These are phyloP conservation scores for Montipora capricornis DNA, from an alignment of 64 coral and sea anemone genomes.

Conservation along the genomic window DNA sequence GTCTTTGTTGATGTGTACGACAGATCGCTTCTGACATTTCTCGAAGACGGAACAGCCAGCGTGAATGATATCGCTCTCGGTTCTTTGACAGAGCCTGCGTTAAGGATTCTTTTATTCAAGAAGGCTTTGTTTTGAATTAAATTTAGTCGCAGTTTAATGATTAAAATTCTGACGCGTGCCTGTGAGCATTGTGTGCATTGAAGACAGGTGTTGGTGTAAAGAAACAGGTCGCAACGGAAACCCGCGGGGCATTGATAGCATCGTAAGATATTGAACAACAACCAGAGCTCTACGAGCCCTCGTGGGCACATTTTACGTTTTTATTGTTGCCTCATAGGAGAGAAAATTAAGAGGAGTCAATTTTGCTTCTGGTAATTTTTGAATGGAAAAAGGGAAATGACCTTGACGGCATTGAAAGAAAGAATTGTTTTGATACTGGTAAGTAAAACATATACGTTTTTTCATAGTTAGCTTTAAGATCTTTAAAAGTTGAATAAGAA, in stretches of 20 bases:
- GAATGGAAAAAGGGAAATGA: slow-evolving; percentile 22
- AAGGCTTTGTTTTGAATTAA: slow-evolving; percentile 8
- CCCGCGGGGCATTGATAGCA: slow-evolving; percentile 13
- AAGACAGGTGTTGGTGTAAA: slow-evolving; percentile 14
- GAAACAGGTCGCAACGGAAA: slow-evolving; percentile 2
- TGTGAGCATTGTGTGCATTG: neutral
- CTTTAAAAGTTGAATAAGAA: neutral
- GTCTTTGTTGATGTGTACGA: too few species aligned
- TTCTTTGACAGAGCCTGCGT: neutral
- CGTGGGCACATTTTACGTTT: neutral
- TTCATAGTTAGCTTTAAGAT: neutral
- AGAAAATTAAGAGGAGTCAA: neutral
- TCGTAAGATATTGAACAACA: neutral
- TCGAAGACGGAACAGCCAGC: neutral
- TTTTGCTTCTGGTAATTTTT: neutral
- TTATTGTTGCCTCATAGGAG: neutral
- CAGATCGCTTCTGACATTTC: neutral
- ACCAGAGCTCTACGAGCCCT: neutral
- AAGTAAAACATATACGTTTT: slow-evolving; percentile 18
- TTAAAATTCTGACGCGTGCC: slow-evolving; percentile 40
- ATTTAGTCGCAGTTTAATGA: slow-evolving; percentile 20
- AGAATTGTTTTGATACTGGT: slow-evolving; percentile 32
- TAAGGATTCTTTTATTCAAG: slow-evolving; percentile 25
- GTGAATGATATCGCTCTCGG: neutral
- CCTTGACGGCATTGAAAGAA: neutral